phyloP scores from a whole-genome alignment of 2,888 invertebrate species.

The Lepidochitona cinerea region DNA sequence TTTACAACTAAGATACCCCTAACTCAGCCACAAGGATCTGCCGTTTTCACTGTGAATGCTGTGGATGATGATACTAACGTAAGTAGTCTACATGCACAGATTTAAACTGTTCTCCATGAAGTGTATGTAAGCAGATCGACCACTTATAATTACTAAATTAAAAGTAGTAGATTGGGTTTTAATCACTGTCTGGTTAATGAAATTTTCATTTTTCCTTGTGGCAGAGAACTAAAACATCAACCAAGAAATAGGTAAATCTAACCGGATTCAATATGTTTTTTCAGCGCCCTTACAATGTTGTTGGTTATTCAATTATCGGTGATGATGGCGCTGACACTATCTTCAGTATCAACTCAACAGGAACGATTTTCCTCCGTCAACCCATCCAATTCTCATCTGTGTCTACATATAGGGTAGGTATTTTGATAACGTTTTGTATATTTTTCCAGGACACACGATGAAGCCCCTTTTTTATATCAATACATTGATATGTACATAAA shows the following conservation, averaged over 20 bases:
- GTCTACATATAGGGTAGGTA: not conserved
- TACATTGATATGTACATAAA: not conserved
- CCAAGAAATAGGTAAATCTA: no score
- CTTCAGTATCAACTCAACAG: constrained; percentile 46
- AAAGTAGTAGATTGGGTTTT: no score
- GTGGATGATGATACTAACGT: constrained; percentile 43
- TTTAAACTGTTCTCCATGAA: no score
- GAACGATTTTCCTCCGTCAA: not conserved
- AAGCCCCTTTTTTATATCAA: not conserved
- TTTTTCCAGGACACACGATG: no score
- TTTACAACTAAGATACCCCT: not conserved
- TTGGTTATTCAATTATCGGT: constrained; percentile 54
- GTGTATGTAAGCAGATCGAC: no score
- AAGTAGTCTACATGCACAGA: no score
- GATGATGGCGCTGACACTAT: constrained; percentile 46
- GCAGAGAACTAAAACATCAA: no score
- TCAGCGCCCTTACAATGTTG: constrained; percentile 54
- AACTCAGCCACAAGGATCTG: not conserved
- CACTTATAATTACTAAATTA: no score
- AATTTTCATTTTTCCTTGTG: no score
- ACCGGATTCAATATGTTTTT: constrained; percentile 22
- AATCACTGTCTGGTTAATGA: no score
- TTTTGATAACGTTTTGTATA: not conserved
- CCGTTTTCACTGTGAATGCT: constrained; percentile 37
- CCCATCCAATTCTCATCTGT: not conserved